Percentiles rank a stretch among this genome's conserved stretches.
These are phyloP conservation scores for Passer montanus DNA, from an alignment of 2,113 vertebrate species.

Conservation along the genomic window DNA sequence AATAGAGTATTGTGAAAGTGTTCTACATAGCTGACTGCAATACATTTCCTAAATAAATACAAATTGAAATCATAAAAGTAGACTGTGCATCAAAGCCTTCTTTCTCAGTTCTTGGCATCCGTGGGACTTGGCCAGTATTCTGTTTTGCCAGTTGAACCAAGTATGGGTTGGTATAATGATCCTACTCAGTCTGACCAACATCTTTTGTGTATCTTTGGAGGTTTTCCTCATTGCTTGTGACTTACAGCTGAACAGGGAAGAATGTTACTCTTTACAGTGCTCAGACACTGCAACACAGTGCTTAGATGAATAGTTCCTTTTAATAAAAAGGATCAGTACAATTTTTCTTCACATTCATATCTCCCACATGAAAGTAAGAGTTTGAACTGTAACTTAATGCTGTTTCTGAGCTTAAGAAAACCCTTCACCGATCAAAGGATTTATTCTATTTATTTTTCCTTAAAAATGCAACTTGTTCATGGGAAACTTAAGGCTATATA, in stretches of 20 bases:
- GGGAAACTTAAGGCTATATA: neutral
- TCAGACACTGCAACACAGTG: neutral
- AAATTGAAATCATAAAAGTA: constrained; percentile 57
- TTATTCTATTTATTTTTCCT: neutral
- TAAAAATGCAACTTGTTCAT: neutral
- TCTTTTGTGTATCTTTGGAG: constrained; percentile 47
- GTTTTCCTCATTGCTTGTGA: constrained; percentile 36
- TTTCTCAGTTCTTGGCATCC: constrained; percentile 52
- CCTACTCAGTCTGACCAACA: constrained; percentile 29
- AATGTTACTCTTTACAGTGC: constrained; percentile 13
- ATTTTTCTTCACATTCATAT: neutral
- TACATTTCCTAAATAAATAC: constrained; percentile 60
- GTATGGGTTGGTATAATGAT: constrained; percentile 43
- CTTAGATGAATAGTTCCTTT: constrained; percentile 31
- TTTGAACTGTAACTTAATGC: neutral
- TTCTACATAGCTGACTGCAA: constrained; percentile 34
- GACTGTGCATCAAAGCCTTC: constrained; percentile 52
- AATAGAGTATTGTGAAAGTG: constrained; percentile 59
- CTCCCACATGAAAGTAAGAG: constrained; percentile 25
- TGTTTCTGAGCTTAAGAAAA: neutral
- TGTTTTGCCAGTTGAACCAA: constrained; percentile 55
- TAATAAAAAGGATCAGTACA: constrained; percentile 18
- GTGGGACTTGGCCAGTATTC: constrained; percentile 26
- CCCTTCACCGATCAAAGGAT: neutral
- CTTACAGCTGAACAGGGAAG: constrained; percentile 6